A percentile compares a stretch with the other conserved stretches of the same genome.
These are phyloP conservation scores for Gandaritis pyraliata DNA, from an alignment of 2,888 invertebrate genomes.

Conservation along the genomic window DNA sequence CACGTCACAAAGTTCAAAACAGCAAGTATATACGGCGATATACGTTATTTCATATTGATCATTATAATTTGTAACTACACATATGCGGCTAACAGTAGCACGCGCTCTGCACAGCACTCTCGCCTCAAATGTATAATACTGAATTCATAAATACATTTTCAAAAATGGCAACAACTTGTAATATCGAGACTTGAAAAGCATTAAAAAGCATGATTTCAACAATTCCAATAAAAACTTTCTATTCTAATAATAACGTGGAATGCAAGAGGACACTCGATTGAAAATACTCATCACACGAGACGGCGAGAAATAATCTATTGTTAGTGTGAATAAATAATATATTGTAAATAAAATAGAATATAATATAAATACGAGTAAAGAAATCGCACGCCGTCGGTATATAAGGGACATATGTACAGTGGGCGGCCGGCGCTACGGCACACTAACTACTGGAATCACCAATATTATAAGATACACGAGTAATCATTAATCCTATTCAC, in stretches of 20 bases:
- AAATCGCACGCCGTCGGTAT: slow-evolving; percentile 34
- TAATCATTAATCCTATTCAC: slow-evolving; percentile 58
- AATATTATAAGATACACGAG: slow-evolving; percentile 63
- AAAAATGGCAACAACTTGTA: slow-evolving; percentile 44
- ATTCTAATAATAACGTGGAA: slow-evolving; percentile 74
- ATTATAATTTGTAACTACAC: slow-evolving; percentile 54
- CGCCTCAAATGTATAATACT: slow-evolving; percentile 57
- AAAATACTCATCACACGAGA: slow-evolving; percentile 48
- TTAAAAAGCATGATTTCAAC: slow-evolving; percentile 48
- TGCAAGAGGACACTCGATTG: slow-evolving; percentile 72
- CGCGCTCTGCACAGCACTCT: slow-evolving; percentile 16
- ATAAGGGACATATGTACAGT: slow-evolving; percentile 49
- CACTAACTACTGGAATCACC: slow-evolving; percentile 53
- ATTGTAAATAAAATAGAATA: slow-evolving; percentile 46
- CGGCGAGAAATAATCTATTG: slow-evolving; percentile 61
- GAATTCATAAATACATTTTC: slow-evolving; percentile 53
- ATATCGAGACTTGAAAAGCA: slow-evolving; percentile 52
- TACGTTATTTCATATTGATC: slow-evolving; percentile 54
- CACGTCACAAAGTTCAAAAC: slow-evolving; percentile 70
- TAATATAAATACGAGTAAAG: slow-evolving; percentile 60
- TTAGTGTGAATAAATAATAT: slow-evolving; percentile 68
- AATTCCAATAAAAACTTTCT: slow-evolving; percentile 45
- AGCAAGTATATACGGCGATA: slow-evolving; percentile 58
- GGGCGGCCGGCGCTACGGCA: slow-evolving; percentile 24
- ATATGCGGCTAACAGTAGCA: slow-evolving; percentile 38